These are phyloP conservation scores for Agapornis roseicollis DNA, from an alignment of 2,113 vertebrate genomes.

Conservation along the genomic window DNA sequence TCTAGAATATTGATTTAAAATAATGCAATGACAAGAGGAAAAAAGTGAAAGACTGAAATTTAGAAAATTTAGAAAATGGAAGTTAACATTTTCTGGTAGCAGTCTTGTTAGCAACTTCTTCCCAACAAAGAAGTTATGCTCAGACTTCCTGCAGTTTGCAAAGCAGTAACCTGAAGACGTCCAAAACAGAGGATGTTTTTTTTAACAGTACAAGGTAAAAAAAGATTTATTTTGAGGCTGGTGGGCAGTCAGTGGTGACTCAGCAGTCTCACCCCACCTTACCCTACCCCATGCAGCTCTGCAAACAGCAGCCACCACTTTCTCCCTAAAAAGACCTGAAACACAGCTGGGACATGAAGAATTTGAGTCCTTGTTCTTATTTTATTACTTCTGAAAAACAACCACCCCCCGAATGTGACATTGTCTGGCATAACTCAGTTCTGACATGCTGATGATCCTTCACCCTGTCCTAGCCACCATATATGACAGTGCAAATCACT, in stretches of 20 bases:
- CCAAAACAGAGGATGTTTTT: background rate
- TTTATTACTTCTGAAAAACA: background rate
- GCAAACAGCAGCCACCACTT: background rate
- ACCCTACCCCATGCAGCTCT: background rate
- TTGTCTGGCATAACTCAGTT: background rate
- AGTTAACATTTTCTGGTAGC: background rate
- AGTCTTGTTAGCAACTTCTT: background rate
- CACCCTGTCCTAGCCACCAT: background rate
- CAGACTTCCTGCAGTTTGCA: background rate
- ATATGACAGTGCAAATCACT: background rate
- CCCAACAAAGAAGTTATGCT: background rate
- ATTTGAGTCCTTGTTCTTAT: background rate
- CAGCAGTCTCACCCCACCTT: background rate
- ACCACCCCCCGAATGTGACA: background rate
- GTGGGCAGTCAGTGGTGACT: background rate
- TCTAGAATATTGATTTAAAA: background rate
- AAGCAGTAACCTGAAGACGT: background rate
- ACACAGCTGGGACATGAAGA: background rate
- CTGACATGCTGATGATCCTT: background rate
- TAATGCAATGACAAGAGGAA: background rate
- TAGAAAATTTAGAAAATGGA: rapidly evolving
- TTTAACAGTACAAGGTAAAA: background rate
- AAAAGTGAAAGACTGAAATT: background rate
- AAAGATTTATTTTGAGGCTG: background rate
- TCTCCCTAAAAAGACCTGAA: background rate